Conservation (phyloP, 2,797 vertebrate species). For the Gambusia yucatana region DNA sequence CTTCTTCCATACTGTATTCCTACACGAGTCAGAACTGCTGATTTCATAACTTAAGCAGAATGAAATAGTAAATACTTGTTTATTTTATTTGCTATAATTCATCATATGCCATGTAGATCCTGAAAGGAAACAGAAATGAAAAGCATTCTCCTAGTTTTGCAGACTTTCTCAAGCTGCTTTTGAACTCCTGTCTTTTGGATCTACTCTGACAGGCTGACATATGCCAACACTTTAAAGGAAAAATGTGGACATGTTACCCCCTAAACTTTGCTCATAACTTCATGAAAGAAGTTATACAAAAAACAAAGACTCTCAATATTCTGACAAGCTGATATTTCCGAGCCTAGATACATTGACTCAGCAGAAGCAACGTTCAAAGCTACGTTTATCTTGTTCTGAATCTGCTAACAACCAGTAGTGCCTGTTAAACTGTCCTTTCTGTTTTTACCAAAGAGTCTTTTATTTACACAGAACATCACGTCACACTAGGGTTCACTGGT, state of each 20-base stretch:
- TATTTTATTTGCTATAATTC: neutral
- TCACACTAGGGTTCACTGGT: conserved; percentile 56
- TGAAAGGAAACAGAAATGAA: neutral
- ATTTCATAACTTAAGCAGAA: neutral
- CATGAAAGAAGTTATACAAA: conserved; percentile 6
- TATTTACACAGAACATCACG: conserved; percentile 55
- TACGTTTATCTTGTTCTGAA: conserved; percentile 19
- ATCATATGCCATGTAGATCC: neutral
- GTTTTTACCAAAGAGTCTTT: conserved; percentile 41
- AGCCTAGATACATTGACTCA: neutral
- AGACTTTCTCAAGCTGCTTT: neutral
- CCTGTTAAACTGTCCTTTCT: conserved; percentile 28
- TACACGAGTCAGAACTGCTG: neutral
- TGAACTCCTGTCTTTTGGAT: neutral
- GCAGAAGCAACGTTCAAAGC: neutral
- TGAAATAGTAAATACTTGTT: neutral
- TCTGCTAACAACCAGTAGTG: conserved; percentile 6
- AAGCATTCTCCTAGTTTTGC: neutral
- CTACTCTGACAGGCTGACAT: neutral
- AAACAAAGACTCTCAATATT: neutral
- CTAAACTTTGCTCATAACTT: neutral
- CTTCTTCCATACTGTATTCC: neutral
- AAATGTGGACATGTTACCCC: neutral
- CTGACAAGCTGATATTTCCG: neutral
- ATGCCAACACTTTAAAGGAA: neutral